Percentiles rank a stretch among this genome's conserved stretches.
phyloP scores from a whole-genome alignment of 2,113 vertebrate species.

The Eira barbara region DNA sequence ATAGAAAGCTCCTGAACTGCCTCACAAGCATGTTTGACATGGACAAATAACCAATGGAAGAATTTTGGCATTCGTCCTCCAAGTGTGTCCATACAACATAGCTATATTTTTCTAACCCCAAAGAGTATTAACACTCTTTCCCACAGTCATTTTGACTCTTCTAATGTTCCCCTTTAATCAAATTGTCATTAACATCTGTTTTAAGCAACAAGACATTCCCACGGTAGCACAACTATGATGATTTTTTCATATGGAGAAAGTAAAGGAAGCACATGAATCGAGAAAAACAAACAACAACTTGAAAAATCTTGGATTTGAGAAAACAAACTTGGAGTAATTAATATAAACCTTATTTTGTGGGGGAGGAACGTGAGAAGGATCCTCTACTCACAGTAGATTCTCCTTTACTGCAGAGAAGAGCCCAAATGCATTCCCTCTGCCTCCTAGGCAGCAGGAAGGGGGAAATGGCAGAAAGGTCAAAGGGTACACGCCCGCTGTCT shows the following conservation, averaged over 20 bases:
- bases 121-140: conserved; percentile 59
- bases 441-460: background rate
- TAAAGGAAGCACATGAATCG: background rate
- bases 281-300: background rate
- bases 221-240: conserved; percentile 55
- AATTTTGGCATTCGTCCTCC: background rate
- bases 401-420: background rate
- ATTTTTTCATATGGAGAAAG: conserved; percentile 57
- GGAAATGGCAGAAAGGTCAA: background rate
- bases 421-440: background rate
- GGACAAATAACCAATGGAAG: background rate
- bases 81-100: conserved; percentile 3
- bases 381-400: background rate
- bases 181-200: conserved; percentile 73
- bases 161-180: conserved; percentile 52
- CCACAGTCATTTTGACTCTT: conserved; percentile 64
- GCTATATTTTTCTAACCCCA: conserved; percentile 54
- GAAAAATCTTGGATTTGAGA: background rate
- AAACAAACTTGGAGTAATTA: background rate
- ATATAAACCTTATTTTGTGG: background rate
- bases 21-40: conserved; percentile 11
- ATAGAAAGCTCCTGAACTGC: background rate
- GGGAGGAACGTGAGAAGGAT: background rate
- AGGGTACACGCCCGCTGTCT: background rate
- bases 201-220: conserved; percentile 51